Base-by-base conservation (phyloP, 1,140 invertebrate species). In the Penaeus japonicus region DNA sequence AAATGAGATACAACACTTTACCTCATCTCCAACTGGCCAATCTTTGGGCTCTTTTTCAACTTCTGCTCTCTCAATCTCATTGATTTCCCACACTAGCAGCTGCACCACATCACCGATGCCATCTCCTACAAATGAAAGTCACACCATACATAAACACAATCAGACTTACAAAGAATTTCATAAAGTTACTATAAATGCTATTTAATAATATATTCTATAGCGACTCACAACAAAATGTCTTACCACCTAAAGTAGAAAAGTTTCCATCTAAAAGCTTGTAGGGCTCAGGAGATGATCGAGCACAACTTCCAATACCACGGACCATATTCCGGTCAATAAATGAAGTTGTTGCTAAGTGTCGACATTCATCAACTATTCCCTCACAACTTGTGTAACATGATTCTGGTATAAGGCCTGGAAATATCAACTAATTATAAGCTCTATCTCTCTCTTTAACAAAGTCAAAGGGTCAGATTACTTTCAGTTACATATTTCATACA, bases 1-100 rank as follows among this genome's bases (percentile, higher is more conserved):
- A 83, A 35, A n/a, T 77, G 20, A 24, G 32, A 39, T 53, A 20
- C 1, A 35, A 15, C 57, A 4, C 20, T 65, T 85, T 84, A 90
- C 90, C 82, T 89, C 88, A 70, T 89, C 88, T 18, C 87, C 90
- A 55, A 90, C 89, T 4, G 90, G 88, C 90, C 90, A 90, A 55
- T 90, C 90, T 65, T 87, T 90, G n/a, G 85, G 87, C 77, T 90
- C 90, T 53, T 84, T 90, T 59, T 90, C 90, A 3, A 89, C 79
- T 82, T 90, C 90, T 17, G 85, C 82, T 32, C 85, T 82, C 47
- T 90, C 90, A 17, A 90, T 89, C 39, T 90, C 85, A 84, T 89
- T 90, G 7, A 89, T 85, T 78, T 89, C 85, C 90, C 90, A 90
- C 24, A 90, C 89, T 18, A 90, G 77, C 75, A 89, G 59, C 54